phyloP scores from a whole-genome alignment of 2,797 vertebrate species.

The Acomys russatus region DNA sequence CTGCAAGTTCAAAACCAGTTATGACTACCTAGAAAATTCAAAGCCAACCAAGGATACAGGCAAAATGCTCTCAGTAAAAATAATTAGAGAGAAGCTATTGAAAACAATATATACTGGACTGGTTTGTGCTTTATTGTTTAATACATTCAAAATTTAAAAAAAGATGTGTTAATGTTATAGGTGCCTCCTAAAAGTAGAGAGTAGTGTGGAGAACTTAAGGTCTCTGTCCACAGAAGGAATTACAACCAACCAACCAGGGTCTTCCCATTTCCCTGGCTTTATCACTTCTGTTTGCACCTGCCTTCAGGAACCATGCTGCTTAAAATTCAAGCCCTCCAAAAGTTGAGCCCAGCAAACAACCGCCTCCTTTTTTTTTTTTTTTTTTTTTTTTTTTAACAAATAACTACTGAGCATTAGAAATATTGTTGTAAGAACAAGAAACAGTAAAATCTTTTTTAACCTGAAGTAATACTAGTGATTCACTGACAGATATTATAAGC shows the following conservation, averaged over 20 bases:
- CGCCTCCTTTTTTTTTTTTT: too few relatives aligned
- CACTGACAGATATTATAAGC: neutral
- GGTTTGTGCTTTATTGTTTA: fast-evolving
- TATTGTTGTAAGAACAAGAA: neutral
- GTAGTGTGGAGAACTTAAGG: too few relatives aligned
- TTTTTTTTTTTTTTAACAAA: too few relatives aligned
- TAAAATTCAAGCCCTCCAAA: neutral
- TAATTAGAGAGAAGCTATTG: neutral
- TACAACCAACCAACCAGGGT: fast-evolving
- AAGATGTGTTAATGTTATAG: fast-evolving
- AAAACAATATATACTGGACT: neutral
- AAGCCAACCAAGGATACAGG: neutral
- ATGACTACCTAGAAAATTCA: neutral
- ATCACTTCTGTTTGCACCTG: neutral
- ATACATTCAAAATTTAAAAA: neutral
- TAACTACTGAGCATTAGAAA: too few relatives aligned
- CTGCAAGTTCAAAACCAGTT: neutral
- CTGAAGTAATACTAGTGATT: neutral
- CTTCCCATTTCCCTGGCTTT: neutral
- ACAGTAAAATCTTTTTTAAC: too few relatives aligned
- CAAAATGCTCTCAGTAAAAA: neutral
- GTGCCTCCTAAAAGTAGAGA: neutral
- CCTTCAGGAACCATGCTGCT: neutral
- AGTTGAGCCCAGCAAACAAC: neutral
- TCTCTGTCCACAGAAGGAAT: neutral